These are phyloP conservation scores for Amphimedon queenslandica DNA, from an alignment of 37 sponge, comb jelly and placozoan genomes.

Conservation along the genomic window DNA sequence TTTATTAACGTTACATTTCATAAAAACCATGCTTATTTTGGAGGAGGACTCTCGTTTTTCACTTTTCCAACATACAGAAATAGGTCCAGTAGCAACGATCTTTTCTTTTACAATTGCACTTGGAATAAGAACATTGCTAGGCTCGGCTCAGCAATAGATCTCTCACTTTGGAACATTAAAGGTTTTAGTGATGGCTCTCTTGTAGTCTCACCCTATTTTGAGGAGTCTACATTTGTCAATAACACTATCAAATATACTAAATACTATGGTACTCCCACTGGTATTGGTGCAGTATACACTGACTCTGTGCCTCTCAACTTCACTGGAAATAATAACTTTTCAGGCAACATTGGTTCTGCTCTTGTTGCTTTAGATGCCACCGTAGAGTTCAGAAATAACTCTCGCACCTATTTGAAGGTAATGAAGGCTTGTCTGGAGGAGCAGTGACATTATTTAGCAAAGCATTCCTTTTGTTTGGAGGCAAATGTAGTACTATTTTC, in stretches of 20 bases:
- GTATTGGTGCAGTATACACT: constrained; percentile 35
- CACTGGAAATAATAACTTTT: not conserved
- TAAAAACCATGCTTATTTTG: constrained; percentile 44
- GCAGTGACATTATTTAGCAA: constrained; percentile 18
- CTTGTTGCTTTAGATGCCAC: not conserved
- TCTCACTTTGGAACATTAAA: not conserved
- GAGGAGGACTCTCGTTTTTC: constrained; percentile 43
- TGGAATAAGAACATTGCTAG: constrained; percentile 23
- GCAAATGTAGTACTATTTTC: not conserved
- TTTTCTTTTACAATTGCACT: constrained; percentile 19
- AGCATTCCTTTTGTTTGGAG: not conserved
- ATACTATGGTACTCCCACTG: not conserved
- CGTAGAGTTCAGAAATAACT: not conserved
- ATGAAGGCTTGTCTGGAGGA: constrained; percentile 18
- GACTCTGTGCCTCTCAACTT: constrained; percentile 27
- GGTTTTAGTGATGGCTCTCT: constrained; percentile 3
- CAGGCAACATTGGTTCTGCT: constrained; percentile 9
- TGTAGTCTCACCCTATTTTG: constrained; percentile 2
- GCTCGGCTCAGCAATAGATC: constrained; percentile 41
- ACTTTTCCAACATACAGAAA: not conserved
- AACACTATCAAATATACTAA: constrained; percentile 6
- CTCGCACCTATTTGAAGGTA: not conserved
- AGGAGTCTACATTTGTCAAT: constrained; percentile 5
- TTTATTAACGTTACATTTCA: constrained; percentile 14
- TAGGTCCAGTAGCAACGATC: not conserved